Base-by-base conservation (phyloP, 2,113 vertebrate genomes). In the Bufo bufo region DNA sequence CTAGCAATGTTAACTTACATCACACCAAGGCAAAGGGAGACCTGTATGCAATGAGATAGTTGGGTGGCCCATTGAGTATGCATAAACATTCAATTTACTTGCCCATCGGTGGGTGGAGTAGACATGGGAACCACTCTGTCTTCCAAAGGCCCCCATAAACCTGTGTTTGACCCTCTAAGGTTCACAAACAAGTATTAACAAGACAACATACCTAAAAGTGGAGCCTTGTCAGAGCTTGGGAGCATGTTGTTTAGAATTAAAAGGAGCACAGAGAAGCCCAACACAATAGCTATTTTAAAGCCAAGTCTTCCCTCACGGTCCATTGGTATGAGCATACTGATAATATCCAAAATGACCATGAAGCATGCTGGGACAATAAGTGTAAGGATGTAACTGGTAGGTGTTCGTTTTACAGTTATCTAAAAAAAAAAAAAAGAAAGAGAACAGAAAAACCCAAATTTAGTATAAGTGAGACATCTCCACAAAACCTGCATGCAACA, bases 211-310 rank as follows among this genome's bases (percentile, higher is more conserved):
- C 86, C 86, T 87, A 87, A 74, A 17, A 82, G 7, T 23, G 86
- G 86, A 56, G 56, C 1, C 7, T 4, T 61, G 2, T 63, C 63
- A 12, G 59, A 95, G 84, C 90, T 45, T 0, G 96, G 95, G 63
- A 96, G 92, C 85, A 96, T 71, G 87, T 95, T 90, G 4, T 95
- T 96, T 93, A 95, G 94, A 82, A 95, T 93, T 90, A 96, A 93
- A 89, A 96, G 92, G 91, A 96, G 96, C 71, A 96, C 92, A 0
- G 94, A 95, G 91, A 95, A 96, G 77, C 95, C 96, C 90, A 96
- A 89, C 71, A 96, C 95, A 13, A 96, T 91, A 0, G 94, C 95
- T 91, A 95, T 95, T 93, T 95, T 96, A 85, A 96, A 96, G 52
- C 92, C 86, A 0, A 94, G 95, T 0, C 93, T 90, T 75, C 92